A percentile compares a stretch with the other conserved stretches of the same genome.
Evolutionary conservation across 1,140 invertebrate genomes (phyloP).

Genomic region (Limonius californicus): DNA sequence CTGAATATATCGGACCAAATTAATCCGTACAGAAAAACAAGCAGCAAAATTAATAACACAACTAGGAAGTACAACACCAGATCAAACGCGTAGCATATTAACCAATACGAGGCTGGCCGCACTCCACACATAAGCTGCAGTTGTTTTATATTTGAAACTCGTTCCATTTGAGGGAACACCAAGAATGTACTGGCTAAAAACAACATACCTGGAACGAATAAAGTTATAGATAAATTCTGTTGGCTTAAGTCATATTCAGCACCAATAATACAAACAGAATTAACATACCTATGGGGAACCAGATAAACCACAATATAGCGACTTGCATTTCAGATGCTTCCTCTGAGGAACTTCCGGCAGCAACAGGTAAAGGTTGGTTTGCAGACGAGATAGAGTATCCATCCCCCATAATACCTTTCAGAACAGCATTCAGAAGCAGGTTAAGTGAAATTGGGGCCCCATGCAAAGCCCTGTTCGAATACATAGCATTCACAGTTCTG

Average conservation of each 20-base stretch:
- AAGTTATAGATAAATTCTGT: too few species aligned
- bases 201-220: slow-evolving; percentile 27
- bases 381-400: slow-evolving; percentile 54
- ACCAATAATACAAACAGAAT: too few species aligned
- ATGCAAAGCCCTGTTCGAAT: slow-evolving; percentile 57
- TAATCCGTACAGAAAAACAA: slow-evolving; percentile 1
- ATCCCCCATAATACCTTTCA: slow-evolving; percentile 44
- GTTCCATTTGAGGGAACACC: slow-evolving; percentile 51
- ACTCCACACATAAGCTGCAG: slow-evolving; percentile 64
- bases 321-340: slow-evolving; percentile 29
- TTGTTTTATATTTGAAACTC: slow-evolving; percentile 56
- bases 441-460: slow-evolving; percentile 58
- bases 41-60: background rate
- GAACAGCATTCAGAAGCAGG: slow-evolving; percentile 55
- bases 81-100: slow-evolving; percentile 56
- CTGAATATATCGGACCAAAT: slow-evolving; percentile 7
- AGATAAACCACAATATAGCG: slow-evolving; percentile 36
- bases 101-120: slow-evolving; percentile 55
- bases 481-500: slow-evolving; percentile 46
- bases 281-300: slow-evolving; percentile 37
- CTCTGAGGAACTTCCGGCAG: slow-evolving; percentile 18
- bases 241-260: too few species aligned
- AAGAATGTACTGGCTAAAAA: slow-evolving; percentile 47
- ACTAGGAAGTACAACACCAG: slow-evolving; percentile 28
- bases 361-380: slow-evolving; percentile 58